Base-by-base conservation (phyloP, 2,113 vertebrate genomes). In the Taurulus bubalis region DNA sequence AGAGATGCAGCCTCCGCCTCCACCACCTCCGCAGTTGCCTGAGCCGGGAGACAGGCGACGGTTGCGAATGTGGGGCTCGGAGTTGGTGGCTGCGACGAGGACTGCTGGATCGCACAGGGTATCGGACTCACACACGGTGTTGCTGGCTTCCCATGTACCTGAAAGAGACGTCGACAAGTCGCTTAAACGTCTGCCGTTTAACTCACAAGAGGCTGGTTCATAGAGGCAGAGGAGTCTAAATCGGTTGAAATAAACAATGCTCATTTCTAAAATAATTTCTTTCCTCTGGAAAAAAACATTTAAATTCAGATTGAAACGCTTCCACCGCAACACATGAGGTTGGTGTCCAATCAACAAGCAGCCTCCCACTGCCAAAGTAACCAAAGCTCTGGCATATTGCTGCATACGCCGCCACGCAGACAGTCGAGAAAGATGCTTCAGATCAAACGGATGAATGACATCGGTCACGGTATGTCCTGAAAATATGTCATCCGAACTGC, bases 101-200 rank as follows among this genome's bases (percentile, higher is more conserved):
- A 90, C 93, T 7, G 94, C 92, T 49, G 94, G 94, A 60, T 95
- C 94, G 2, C 94, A 95, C 65, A 96, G 83, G 22, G 88, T 78
- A 77, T 96, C 95, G 0, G 95, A 92, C 83, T 95, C 93, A 42
- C 95, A 95, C 66, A 93, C 95, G 2, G 89, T 90, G 83, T 91
- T 95, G 79, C 80, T 95, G 70, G 93, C 88, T 90, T 96, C 95
- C 95, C 95, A 96, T 79, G 95, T 87, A 90, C 95, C 96, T 96
- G 82, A 65, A 82, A 80, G 2, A 78, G 0, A 79, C 0, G 16
- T 8, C 0, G 4, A 75, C 56, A 59, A 18, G 28, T 6, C 1
- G 0, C 8, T 71, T n/a, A 64, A 34, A 59, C 16, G 6, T 58
- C 24, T 28, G n/a, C 53, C 16, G 51, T 26, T 11, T 56, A 26